Conservation (phyloP, 2,888 invertebrate genomes). For the Temnothorax ravouxi region DNA sequence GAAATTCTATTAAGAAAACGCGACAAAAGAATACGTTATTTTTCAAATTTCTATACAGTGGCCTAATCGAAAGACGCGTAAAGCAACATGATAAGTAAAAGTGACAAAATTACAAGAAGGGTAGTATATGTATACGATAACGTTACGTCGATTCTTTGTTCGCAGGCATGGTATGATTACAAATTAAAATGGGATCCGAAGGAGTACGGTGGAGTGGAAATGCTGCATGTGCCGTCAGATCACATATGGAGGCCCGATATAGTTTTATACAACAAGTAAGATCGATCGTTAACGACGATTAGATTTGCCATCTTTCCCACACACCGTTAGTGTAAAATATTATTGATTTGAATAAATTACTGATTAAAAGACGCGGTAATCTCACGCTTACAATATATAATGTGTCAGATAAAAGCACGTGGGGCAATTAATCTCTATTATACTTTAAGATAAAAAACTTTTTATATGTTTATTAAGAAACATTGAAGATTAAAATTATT, state of each 20-base stretch:
- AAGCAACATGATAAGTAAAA: background rate
- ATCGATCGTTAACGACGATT: conserved; percentile 44
- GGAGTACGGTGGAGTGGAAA: conserved; percentile 94
- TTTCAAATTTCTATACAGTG: background rate
- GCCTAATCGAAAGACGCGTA: background rate
- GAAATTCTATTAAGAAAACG: background rate
- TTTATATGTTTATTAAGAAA: background rate
- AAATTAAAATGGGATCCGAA: conserved; percentile 95
- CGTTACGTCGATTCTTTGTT: conserved; percentile 71
- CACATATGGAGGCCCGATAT: conserved; percentile 95
- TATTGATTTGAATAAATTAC: background rate
- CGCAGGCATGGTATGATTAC: conserved; percentile 95
- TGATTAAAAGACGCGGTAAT: background rate
- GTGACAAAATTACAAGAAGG: background rate
- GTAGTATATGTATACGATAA: background rate
- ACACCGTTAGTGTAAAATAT: background rate
- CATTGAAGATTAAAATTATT: background rate
- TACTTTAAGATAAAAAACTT: background rate
- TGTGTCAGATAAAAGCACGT: background rate
- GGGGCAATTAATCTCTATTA: background rate
- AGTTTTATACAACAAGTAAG: conserved; percentile 94
- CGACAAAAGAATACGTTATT: background rate
- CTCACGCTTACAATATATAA: background rate
- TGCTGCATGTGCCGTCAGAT: conserved; percentile 94
- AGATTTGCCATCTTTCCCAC: conserved; percentile 17